Evolutionary conservation across 1,140 invertebrate species (phyloP), one percentile per base, ranked within the genome.

Genomic region (Trichonephila clavata): DNA sequence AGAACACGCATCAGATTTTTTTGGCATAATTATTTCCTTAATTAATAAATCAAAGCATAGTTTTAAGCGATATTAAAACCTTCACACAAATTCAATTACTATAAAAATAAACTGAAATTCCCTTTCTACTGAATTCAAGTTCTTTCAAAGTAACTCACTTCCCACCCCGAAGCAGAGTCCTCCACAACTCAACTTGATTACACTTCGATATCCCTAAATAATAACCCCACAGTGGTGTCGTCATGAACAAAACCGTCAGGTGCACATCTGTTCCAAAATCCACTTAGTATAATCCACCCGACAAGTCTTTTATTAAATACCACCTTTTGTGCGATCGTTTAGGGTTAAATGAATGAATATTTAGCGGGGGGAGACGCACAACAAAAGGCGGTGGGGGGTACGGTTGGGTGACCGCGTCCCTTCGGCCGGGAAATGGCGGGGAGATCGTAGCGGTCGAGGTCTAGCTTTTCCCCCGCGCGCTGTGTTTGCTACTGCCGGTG

Each of bases 251-350:
- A 86, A 50, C 68, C 61, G 18, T 71, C 89, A 90, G 89, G 89
- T 90, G 89, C 89, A 16, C 89, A 90, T 90, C 89, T 90, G 89
- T 90, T 61, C 89, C 65, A 43, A 90, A 90, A 80, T 71, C 89
- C 89, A 90, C 89, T 90, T 90, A 77, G 65, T 61, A 80, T 90
- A 90, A 90, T 90, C 89, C 71, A n/a, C 39, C 84, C 92, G 87
- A 93, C 92, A 93, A 93, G 84, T 93, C 92, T 93, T 87, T 93
- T 93, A 93, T 93, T 93, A 93, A 93, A 81, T 43, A 88, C 86
- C 92, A 88, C 84, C 86, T 88, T 88, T 93, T 93, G 92, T 93
- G 84, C 83, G 6, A 81, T 21, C 90, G 61, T 43, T 86, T 93
- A 32, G 83, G 90, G 57, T 84, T 86, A 92, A 92, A 86, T 92